These are phyloP conservation scores for Melozone crissalis DNA, from an alignment of 2,113 vertebrate species.

Conservation along the genomic window DNA sequence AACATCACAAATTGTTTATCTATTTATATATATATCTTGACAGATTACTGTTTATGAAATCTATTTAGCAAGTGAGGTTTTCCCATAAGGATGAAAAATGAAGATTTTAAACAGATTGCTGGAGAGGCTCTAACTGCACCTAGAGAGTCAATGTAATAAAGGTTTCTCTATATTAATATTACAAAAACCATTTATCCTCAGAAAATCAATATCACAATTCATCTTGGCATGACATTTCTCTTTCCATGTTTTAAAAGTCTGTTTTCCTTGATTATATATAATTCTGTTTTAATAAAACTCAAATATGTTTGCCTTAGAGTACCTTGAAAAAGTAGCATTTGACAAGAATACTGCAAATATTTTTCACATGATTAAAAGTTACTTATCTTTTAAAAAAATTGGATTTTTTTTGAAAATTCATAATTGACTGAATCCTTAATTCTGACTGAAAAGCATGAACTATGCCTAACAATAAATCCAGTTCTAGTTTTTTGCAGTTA, in stretches of 20 bases:
- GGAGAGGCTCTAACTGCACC: constrained; percentile 75
- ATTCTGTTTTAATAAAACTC: constrained; percentile 74
- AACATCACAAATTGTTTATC: constrained; percentile 86
- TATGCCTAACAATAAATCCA: background rate
- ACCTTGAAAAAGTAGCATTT: constrained; percentile 26
- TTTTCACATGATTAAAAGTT: constrained; percentile 21
- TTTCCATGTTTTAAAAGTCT: constrained; percentile 71
- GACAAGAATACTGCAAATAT: constrained; percentile 36
- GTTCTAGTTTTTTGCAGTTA: background rate
- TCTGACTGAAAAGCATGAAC: background rate
- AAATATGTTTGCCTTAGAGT: constrained; percentile 40
- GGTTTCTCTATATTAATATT: constrained; percentile 91
- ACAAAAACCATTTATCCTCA: constrained; percentile 87
- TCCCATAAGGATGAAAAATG: constrained; percentile 85
- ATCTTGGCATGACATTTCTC: constrained; percentile 74
- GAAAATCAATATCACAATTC: constrained; percentile 86
- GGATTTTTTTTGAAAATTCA: background rate
- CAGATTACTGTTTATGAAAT: constrained; percentile 84
- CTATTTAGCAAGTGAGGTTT: constrained; percentile 81
- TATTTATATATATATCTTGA: constrained; percentile 78
- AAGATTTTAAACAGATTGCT: constrained; percentile 87
- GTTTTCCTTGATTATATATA: constrained; percentile 71
- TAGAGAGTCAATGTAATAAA: constrained; percentile 85
- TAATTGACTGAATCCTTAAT: background rate
- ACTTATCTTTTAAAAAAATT: background rate